Evolutionary conservation across 1,140 invertebrate species (phyloP).

Genomic region (Drosophila rufa): DNA sequence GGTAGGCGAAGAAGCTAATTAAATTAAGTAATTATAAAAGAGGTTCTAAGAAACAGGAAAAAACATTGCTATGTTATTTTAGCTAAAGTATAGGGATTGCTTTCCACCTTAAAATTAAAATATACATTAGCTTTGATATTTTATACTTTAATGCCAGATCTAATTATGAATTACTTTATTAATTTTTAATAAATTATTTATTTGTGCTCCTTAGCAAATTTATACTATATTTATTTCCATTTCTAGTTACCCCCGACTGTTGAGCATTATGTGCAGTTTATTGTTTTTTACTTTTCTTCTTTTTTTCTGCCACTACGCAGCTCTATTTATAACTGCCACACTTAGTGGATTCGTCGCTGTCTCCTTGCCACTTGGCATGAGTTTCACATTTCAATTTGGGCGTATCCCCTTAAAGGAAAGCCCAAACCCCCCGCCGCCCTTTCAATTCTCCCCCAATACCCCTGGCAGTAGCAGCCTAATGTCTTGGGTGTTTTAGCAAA

Average conservation of each 20-base stretch:
- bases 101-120: no score
- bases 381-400: constrained; percentile 76
- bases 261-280: constrained; percentile 14
- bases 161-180: no score
- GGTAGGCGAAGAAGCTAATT: rapidly evolving
- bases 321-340: constrained; percentile 76
- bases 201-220: background rate
- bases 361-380: constrained; percentile 69
- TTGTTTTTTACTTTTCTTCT: constrained; percentile 8
- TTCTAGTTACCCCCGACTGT: background rate
- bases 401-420: constrained; percentile 6
- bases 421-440: background rate
- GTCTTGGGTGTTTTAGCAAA: constrained; percentile 80
- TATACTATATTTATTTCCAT: background rate
- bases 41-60: no score
- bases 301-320: constrained; percentile 19
- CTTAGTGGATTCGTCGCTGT: constrained; percentile 31
- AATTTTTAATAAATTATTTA: no score
- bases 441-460: no score
- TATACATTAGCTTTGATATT: no score
- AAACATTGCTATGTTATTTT: no score
- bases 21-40: no score
- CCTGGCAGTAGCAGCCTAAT: constrained; percentile 30
- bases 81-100: no score
- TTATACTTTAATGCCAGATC: no score